Percentiles rank a stretch among this genome's conserved stretches.
Evolutionary conservation across 1,140 invertebrate species (phyloP).

Genomic region (Aethina tumida): DNA sequence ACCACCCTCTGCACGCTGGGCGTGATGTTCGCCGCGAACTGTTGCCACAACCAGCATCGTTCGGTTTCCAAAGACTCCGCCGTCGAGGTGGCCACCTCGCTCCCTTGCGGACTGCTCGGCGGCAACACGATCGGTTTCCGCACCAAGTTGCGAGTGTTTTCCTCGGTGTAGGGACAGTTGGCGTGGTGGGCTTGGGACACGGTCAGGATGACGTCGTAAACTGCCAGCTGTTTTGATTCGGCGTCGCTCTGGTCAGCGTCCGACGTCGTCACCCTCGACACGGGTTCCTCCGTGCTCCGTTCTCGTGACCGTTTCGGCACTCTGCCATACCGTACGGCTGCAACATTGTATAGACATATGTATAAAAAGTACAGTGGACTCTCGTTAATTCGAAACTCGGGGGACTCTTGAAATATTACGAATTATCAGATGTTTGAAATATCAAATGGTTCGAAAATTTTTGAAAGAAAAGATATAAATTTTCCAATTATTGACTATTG

Average conservation of each 20-base stretch:
- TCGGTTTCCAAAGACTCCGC: slow-evolving; percentile 56
- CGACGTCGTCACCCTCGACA: slow-evolving; percentile 35
- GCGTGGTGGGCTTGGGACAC: slow-evolving; percentile 84
- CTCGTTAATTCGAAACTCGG: too few relatives aligned
- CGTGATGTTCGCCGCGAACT: slow-evolving; percentile 66
- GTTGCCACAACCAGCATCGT: slow-evolving; percentile 66
- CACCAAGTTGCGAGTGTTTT: slow-evolving; percentile 60
- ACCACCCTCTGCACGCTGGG: slow-evolving; percentile 85
- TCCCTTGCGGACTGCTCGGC: slow-evolving; percentile 27
- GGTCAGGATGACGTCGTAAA: slow-evolving; percentile 79
- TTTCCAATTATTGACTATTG: too few relatives aligned
- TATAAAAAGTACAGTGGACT: too few relatives aligned
- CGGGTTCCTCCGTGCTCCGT: slow-evolving; percentile 39
- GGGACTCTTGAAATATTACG: too few relatives aligned
- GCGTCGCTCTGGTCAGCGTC: slow-evolving; percentile 38
- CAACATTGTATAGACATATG: slow-evolving; percentile 28
- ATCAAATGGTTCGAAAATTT: too few relatives aligned
- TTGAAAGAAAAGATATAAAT: too few relatives aligned
- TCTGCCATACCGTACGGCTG: slow-evolving; percentile 91
- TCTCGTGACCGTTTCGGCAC: slow-evolving; percentile 89
- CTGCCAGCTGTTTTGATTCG: slow-evolving; percentile 46
- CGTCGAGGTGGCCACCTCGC: slow-evolving; percentile 54
- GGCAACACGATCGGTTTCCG: slow-evolving; percentile 62
- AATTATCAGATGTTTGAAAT: too few relatives aligned
- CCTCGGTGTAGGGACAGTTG: slow-evolving; percentile 80